Evolutionary conservation across 2,113 vertebrate genomes (phyloP).

Genomic region (Fregetta grallaria): DNA sequence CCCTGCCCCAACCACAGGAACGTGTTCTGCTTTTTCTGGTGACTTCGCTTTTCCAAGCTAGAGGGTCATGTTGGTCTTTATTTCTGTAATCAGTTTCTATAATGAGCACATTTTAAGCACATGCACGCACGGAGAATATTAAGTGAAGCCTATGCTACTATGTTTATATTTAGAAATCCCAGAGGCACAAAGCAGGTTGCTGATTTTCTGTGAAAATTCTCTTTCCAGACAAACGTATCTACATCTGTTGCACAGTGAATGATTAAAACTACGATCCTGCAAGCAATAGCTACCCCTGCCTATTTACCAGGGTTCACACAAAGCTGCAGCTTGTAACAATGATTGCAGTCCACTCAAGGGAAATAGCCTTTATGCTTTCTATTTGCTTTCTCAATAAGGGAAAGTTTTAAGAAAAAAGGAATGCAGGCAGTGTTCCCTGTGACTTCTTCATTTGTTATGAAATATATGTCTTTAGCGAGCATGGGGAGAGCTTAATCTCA

Average conservation of each 20-base stretch:
- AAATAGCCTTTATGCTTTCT: not conserved
- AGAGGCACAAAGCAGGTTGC: not conserved
- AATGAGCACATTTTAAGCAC: not conserved
- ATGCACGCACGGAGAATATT: not conserved
- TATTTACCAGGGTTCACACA: not conserved
- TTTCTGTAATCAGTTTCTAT: not conserved
- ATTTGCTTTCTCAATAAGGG: not conserved
- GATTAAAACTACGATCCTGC: not conserved
- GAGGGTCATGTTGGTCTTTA: not conserved
- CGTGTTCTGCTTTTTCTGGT: not conserved
- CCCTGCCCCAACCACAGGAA: rapidly evolving
- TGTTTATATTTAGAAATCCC: not conserved
- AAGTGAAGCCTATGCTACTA: not conserved
- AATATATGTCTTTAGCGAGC: not conserved
- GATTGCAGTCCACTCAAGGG: not conserved
- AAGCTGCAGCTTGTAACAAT: not conserved
- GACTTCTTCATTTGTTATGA: not conserved
- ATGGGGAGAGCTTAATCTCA: not conserved
- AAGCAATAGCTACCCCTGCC: not conserved
- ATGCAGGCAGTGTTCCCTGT: not conserved
- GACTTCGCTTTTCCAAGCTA: not conserved
- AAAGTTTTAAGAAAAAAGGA: not conserved
- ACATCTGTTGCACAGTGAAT: not conserved
- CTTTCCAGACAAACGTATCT: not conserved
- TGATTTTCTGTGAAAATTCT: not conserved